Base-by-base conservation (phyloP, 1,140 invertebrate genomes). In the Heliconius eleuchia region DNA sequence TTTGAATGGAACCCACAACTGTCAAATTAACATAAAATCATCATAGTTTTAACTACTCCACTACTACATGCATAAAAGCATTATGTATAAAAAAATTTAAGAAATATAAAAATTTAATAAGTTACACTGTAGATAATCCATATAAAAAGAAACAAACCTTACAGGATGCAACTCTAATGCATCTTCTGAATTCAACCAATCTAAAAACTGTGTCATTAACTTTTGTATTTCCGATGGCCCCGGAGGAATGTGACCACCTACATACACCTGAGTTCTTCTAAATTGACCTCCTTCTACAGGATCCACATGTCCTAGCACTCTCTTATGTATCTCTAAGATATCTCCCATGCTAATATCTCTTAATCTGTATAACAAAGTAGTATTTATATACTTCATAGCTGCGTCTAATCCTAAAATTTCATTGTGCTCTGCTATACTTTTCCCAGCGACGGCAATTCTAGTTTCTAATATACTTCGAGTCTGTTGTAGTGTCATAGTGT, bases 371-470 rank as follows among this genome's bases (percentile, higher is more conserved):
- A 99, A 95, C 70, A 99, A 95, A 79, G 97, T 98, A n/a, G 96
- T 96, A 94, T 99, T 99, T 16, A 99, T 97, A 91, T 97, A 99
- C 87, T 98, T 98, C 95, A 99, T 97, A 3, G 99, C 99, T 39
- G 98, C 96, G 95, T 99, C 99, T 88, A 99, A 93, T 76, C 98
- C 98, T 39, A 99, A 93, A 87, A 99, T 98, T 95, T 99, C 99
- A 95, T 99, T 99, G 89, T 99, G 99, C 89, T 99, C 99, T 80
- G 98, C 96, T 46, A 99, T 97, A 91, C 98, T 99, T 94, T 99
- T 99, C 0, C 99, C 99, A 72, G 96, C 97, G 4, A 99, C 96
- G 1, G 98, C 98, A 90, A 99, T 96, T 82, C 98, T 96, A 1
- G 98, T 99, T 95, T 99, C 98, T 13, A 99, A 95, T 79, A 99